Evolutionary conservation across 2,797 vertebrate species (phyloP), one percentile per base, ranked within the genome.

Genomic region (Parauchenoglanis ngamensis): DNA sequence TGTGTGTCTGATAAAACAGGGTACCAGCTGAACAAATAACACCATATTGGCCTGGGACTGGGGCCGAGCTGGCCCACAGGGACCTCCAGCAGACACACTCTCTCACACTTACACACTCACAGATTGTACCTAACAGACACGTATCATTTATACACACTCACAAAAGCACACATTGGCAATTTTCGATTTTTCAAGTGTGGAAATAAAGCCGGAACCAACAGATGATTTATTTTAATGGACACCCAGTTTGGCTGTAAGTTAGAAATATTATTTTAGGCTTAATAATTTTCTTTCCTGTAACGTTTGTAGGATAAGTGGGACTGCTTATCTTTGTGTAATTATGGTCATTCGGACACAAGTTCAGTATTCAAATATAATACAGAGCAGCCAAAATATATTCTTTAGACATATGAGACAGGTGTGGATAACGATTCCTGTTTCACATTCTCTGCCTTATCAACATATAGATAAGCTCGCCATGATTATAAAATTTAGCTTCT

Each of bases 21-120:
- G 72, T 72, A 85, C 63, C 85, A 88, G 77, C 87, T 82, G 77
- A 84, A 81, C 76, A 81, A 75, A 86, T 77, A 88, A 67, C 84
- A 86, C 84, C 88, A 83, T 84, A 86, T 88, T 56, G 72, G 67
- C 76, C 81, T 87, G 82, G 80, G 84, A 89, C 83, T 72, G 65
- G 35, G 75, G 89, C 85, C 72, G 84, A 84, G 75, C 67, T 84
- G 73, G 82, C 49, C 83, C 77, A n/a, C 13, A 0, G 61, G 81
- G 83, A 88, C 86, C 90, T 86, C 19, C 52, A 54, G 19, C 79
- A 61, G 46, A 85, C 49, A 85, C 83, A 82, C 44, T 4, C 56
- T 83, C n/a, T 83, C 81, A 67, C 25, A 35, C 79, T 54, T 44
- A 73, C 89, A 86, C 49, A 73, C 31, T 49, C 54, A 44, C 21